These are phyloP conservation scores for Myanophis thanlyinensis DNA, from an alignment of 2,113 vertebrate genomes.

Conservation along the genomic window DNA sequence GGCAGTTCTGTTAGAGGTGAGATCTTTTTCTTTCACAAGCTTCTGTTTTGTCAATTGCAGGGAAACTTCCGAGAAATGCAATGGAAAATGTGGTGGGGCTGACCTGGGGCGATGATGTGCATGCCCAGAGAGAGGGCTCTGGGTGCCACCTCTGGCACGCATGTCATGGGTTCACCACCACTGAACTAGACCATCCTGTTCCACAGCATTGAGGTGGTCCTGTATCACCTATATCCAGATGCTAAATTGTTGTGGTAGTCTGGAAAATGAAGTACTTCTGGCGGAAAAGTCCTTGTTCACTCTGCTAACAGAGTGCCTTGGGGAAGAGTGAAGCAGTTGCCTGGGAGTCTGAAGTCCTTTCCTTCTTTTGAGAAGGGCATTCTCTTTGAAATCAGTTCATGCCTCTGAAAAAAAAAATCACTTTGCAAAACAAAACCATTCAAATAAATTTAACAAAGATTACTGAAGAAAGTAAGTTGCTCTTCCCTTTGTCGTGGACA, in stretches of 20 bases:
- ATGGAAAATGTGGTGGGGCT: too few relatives aligned
- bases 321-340: neutral
- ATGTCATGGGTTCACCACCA: too few relatives aligned
- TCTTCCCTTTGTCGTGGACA: too few relatives aligned
- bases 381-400: neutral
- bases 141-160: too few relatives aligned
- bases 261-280: neutral
- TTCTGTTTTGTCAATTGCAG: too few relatives aligned
- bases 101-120: too few relatives aligned
- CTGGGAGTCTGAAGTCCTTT: neutral
- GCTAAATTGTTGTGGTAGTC: neutral
- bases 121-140: too few relatives aligned
- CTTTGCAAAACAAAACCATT: neutral
- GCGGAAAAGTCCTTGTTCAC: neutral
- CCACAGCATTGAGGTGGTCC: neutral
- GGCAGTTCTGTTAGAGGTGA: too few relatives aligned
- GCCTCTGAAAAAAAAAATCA: neutral
- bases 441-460: neutral
- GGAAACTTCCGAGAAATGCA: too few relatives aligned
- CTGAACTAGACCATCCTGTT: neutral
- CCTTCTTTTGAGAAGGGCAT: conserved; percentile 1
- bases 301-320: neutral
- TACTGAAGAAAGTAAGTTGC: neutral
- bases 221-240: neutral
- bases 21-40: too few relatives aligned